Conservation (phyloP, 1,140 invertebrate species). For the Platyscapa corneri region DNA sequence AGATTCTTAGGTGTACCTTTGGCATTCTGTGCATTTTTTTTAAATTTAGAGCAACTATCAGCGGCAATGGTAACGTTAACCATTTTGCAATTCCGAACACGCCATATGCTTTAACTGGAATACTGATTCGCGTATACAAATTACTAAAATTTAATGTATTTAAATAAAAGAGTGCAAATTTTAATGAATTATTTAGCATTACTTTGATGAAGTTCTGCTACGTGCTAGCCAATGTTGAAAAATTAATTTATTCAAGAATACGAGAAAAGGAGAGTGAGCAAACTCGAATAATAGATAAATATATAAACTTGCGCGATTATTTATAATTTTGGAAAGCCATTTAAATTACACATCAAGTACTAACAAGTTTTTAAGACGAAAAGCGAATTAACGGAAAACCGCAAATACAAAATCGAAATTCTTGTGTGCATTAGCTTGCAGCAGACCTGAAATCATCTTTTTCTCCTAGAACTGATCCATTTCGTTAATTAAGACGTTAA, state of each 20-base stretch:
- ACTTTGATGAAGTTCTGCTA: background rate
- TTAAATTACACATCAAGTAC: background rate
- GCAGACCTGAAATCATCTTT: background rate
- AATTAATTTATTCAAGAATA: no score
- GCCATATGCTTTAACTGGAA: background rate
- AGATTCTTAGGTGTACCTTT: background rate
- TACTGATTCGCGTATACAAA: constrained; percentile 3
- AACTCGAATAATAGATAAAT: no score
- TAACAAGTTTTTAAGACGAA: background rate
- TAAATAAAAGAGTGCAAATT: background rate
- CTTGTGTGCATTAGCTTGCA: background rate
- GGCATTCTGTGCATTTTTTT: background rate
- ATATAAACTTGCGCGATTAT: no score
- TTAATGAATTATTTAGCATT: background rate
- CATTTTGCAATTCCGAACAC: constrained; percentile 5
- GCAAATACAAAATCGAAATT: background rate
- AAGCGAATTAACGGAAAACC: background rate
- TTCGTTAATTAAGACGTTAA: background rate
- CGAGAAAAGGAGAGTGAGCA: no score
- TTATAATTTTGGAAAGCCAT: background rate
- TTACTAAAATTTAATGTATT: background rate
- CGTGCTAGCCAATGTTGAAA: background rate
- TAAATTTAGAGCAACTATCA: background rate
- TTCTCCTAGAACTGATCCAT: background rate
- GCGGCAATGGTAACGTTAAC: background rate